phyloP scores from a whole-genome alignment of 1,140 invertebrate genomes.

The Drosophila kurseongensis region DNA sequence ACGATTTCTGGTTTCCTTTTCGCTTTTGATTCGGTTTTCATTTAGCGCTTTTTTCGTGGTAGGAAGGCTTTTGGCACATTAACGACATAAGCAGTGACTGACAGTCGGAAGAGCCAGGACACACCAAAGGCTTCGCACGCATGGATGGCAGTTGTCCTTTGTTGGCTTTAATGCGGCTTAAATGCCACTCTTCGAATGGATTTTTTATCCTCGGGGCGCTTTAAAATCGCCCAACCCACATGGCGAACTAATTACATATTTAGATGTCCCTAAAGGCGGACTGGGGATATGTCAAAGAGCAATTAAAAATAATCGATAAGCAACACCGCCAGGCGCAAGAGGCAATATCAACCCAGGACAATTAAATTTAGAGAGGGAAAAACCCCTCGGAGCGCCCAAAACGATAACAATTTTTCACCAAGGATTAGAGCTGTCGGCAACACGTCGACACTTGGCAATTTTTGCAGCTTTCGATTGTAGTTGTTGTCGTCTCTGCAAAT shows the following conservation, averaged over 20 bases:
- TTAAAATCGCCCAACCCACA: constrained; percentile 21
- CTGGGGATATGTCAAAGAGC: constrained; percentile 41
- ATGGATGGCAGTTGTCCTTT: constrained; percentile 25
- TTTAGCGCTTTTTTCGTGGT: constrained; percentile 54
- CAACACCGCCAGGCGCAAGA: constrained; percentile 14
- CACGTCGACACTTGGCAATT: constrained; percentile 73
- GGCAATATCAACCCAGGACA: constrained; percentile 38
- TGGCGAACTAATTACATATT: constrained; percentile 27
- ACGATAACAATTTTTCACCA: constrained; percentile 82
- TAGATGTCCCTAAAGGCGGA: constrained; percentile 20
- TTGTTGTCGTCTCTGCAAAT: constrained; percentile 57
- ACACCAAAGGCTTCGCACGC: constrained; percentile 31
- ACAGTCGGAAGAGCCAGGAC: constrained; percentile 31
- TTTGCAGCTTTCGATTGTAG: constrained; percentile 40
- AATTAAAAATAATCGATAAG: constrained; percentile 73
- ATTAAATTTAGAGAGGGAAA: constrained; percentile 67
- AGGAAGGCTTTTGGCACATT: constrained; percentile 62
- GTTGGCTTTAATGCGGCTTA: constrained; percentile 39
- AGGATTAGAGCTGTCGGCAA: constrained; percentile 76
- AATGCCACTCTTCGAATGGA: constrained; percentile 17
- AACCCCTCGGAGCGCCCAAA: constrained; percentile 46
- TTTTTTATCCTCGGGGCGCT: constrained; percentile 5
- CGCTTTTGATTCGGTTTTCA: constrained; percentile 34
- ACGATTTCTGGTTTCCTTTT: constrained; percentile 14
- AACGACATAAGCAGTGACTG: constrained; percentile 56